Evolutionary conservation across 1,140 invertebrate species (phyloP).

Genomic region (Pomacea maculata): DNA sequence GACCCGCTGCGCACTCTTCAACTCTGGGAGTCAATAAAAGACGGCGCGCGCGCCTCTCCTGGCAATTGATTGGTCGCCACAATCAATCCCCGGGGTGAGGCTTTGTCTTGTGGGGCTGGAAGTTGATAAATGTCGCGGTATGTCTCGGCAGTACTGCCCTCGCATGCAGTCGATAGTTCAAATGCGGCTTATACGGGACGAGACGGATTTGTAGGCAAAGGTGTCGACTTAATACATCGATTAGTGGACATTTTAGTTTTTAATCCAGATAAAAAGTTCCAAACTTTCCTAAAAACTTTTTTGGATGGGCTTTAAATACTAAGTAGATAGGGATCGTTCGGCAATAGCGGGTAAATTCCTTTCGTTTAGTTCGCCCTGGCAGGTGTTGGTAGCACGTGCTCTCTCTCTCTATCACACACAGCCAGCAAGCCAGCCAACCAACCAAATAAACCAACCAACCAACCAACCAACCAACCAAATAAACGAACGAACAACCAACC

Average conservation of each 20-base stretch:
- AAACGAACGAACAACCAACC: too few relatives aligned
- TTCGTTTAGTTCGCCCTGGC: neutral
- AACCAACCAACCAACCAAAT: too few relatives aligned
- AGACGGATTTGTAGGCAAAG: neutral
- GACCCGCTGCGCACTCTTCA: constrained; percentile 9
- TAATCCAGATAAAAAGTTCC: neutral
- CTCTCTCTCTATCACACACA: too few relatives aligned
- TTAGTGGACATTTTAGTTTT: neutral
- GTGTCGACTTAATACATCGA: neutral
- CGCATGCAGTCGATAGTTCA: neutral
- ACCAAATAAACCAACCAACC: too few relatives aligned
- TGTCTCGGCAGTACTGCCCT: neutral
- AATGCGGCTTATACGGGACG: neutral
- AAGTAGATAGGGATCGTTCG: too few relatives aligned
- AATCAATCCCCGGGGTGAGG: neutral
- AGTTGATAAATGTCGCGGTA: neutral
- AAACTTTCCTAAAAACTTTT: neutral
- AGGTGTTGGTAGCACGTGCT: neutral
- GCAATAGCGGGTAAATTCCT: neutral
- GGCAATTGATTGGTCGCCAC: constrained; percentile 5
- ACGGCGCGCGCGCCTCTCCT: constrained; percentile 9
- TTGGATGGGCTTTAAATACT: neutral
- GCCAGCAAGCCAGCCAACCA: too few relatives aligned
- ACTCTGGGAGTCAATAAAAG: constrained; percentile 21
- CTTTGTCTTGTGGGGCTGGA: neutral